Base-by-base conservation (phyloP, 2,888 invertebrate genomes). In the Malacosoma neustria region DNA sequence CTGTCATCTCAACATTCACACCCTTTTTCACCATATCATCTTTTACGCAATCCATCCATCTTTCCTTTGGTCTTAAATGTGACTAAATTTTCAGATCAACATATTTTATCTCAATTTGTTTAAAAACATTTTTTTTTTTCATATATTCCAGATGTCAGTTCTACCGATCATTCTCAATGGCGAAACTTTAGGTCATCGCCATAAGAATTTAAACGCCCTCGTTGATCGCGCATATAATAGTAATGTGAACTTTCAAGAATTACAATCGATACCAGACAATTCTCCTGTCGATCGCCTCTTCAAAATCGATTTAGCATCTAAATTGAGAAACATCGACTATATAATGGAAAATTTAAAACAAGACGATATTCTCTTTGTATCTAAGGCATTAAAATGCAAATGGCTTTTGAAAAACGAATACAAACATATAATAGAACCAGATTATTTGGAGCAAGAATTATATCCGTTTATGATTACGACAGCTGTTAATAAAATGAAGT, bases 171-270 rank as follows among this genome's bases (percentile, higher is more conserved):
- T 11, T 3, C 34, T 48, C 14, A 14, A 12, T 15, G 45, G 43
- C 13, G 14, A 12, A 0, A 58, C 50, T 35, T 46, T 68, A 5
- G 57, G 59, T 5, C 47, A 54, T 11, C 47, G 65, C 1, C 64
- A 62, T 38, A 48, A 40, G 3, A 41, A 47, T 15, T 43, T 62
- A 11, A 54, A 50, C 33, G 7, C 34, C 29, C 31, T 49, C 7
- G 50, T 50, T 5, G 33, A 31, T 1, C 38, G 48, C 11, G 38
- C 42, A 4, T 44, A 37, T n/a, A 31, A 41, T 11, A 34, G 1
- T 3, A 31, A 35, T 4, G 35, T 43, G 6, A 9, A 39, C 3
- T 40, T 48, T 4, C 22, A 42, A 14, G 32, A 35, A 0, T 32
- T 49, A 14, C 29, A 37, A 34, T 6, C 39, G 3, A 9, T 30